phyloP scores from a whole-genome alignment of 1,140 invertebrate species.

The Bombus huntii region DNA sequence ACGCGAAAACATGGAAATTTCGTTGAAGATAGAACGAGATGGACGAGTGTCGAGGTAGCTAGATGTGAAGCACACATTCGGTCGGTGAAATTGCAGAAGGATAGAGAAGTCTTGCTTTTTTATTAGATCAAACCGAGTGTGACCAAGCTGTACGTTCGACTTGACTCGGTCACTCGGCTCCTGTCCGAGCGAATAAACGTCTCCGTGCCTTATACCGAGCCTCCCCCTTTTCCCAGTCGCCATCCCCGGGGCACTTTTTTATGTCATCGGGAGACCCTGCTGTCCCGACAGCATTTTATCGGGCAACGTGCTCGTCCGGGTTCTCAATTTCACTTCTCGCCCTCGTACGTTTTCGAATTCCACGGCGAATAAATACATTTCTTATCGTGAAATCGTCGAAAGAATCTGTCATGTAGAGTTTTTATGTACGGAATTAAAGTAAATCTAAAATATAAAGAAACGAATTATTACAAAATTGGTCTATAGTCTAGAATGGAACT shows the following conservation, averaged over 20 bases:
- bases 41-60: not conserved
- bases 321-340: constrained; percentile 63
- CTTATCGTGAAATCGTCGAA: not conserved
- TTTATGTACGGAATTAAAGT: not conserved
- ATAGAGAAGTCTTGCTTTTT: constrained; percentile 67
- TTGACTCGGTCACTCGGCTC: constrained; percentile 80
- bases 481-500: no score
- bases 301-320: constrained; percentile 55
- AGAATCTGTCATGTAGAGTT: not conserved
- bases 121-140: constrained; percentile 78
- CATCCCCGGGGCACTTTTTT: constrained; percentile 75
- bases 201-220: constrained; percentile 73
- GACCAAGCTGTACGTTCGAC: constrained; percentile 76
- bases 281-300: constrained; percentile 72
- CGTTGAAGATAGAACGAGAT: not conserved
- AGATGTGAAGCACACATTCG: not conserved
- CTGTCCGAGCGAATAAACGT: constrained; percentile 78
- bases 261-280: constrained; percentile 72
- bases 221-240: constrained; percentile 55
- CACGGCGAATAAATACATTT: not conserved
- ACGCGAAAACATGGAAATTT: not conserved
- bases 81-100: constrained; percentile 54
- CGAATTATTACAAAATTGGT: not conserved
- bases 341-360: constrained; percentile 35
- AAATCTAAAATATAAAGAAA: not conserved